A percentile compares a stretch with the other conserved stretches of the same genome.
These are phyloP conservation scores for Gopherus evgoodei DNA, from an alignment of 2,113 vertebrate genomes.

Conservation along the genomic window DNA sequence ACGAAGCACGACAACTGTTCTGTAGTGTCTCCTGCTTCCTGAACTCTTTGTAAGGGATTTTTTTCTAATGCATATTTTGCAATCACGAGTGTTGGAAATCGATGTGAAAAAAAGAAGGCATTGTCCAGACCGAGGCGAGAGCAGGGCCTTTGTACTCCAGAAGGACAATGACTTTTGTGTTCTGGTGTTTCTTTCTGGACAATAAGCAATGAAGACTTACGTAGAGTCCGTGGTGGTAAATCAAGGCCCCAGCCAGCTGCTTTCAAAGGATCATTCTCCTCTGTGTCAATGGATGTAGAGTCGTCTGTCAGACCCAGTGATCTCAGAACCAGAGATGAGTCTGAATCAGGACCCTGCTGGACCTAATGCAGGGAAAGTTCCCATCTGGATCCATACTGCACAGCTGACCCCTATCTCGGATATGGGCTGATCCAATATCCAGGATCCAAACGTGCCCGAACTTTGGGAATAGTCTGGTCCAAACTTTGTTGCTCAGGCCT, in stretches of 20 bases:
- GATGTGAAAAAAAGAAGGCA: constrained; percentile 35
- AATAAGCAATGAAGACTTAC: background rate
- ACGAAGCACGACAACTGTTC: background rate
- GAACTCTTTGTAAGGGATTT: background rate
- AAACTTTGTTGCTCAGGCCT: background rate
- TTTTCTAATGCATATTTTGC: background rate
- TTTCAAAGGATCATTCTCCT: constrained; percentile 16
- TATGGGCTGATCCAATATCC: background rate
- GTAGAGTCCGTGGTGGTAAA: background rate
- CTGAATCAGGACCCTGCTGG: fast-evolving
- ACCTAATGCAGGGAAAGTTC: background rate
- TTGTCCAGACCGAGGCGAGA: constrained; percentile 14
- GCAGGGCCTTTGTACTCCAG: constrained; percentile 30
- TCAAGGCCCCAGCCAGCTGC: background rate
- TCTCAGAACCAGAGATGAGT: background rate
- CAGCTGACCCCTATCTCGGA: background rate
- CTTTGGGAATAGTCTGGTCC: background rate
- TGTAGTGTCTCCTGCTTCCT: fast-evolving
- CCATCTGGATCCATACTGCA: background rate
- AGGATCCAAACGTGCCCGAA: fast-evolving
- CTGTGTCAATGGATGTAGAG: fast-evolving
- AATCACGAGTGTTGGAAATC: constrained; percentile 26
- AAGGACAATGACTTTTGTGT: constrained; percentile 77
- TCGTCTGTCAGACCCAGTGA: fast-evolving
- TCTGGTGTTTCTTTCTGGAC: constrained; percentile 49